Evolutionary conservation across 2,113 vertebrate species (phyloP), one percentile per base, ranked within the genome.

Genomic region (Brachypodius melanocephalos): DNA sequence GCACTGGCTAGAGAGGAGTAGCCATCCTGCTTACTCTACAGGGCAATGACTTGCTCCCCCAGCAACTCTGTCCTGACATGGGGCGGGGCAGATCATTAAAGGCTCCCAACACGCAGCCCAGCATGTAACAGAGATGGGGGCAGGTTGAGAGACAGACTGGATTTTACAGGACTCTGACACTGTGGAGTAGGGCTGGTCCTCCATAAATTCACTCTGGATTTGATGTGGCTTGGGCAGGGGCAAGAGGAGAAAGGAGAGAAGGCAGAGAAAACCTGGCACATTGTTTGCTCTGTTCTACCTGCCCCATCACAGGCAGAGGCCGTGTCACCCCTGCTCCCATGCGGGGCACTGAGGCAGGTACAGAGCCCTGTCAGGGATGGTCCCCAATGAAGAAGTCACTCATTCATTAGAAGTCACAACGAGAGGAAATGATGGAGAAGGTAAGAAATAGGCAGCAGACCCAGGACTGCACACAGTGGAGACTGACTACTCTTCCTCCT

Each of bases 321-420:
- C 36, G 5, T 8, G 55, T 12, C 66, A 69, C 57, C 55, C 61
- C 46, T 18, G 38, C 97, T 98, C 98, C 98, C 97, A 96, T 94
- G 96, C 25, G 18, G 85, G 91, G 96, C 97, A 97, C 98, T 74
- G 85, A 97, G 96, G 97, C 80, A 95, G 94, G 97, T 94, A 89
- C 42, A 58, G 97, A 97, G 95, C 97, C 96, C 97, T 94, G 97
- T 91, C 97, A 96, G 45, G 98, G 97, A 97, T 97, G 94, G 93
- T 95, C 97, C 29, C 25, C 11, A 3, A 0, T 54, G 75, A 36
- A 93, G 95, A 96, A 96, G 96, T 43, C 25, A 19, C 17, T 21
- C 75, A 51, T 62, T 22, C 2, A 75, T 97, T 91, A 96, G 58
- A 61, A 16, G 8, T 26, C 69, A n/a, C 43, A 84, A 63, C 7